Evolutionary conservation across 1,140 invertebrate genomes (phyloP), one percentile per base, ranked within the genome.

Genomic region (Neodiprion virginianus): DNA sequence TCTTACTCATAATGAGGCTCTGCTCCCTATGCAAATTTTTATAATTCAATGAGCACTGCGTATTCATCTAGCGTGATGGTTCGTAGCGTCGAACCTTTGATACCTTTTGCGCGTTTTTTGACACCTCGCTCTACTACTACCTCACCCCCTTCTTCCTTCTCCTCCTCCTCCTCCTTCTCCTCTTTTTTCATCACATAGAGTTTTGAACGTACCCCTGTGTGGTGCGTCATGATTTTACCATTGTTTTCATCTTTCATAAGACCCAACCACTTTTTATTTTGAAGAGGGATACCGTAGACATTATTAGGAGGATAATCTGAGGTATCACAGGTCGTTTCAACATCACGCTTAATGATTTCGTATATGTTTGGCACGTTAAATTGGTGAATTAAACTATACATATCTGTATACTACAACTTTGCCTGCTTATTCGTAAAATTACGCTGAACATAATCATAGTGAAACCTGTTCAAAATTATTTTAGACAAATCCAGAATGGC

Each of bases 351-450:
- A 12, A 17, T 14, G 11, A 48, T 17, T 17, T 17, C 17, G 17
- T 17, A 17, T 17, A 17, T 17, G 17, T 17, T 17, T 17, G 17
- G 17, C 17, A 17, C 66, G 11, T n/a, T 73, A 50, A 77, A 73
- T 49, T 48, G 84, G 49, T 69, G 69, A 69, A 75, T 12, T 7
- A 75, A 66, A 53, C 50, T 67, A 69, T 85, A 81, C 2, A 81
- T 85, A 74, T 85, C 82, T 9, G 77, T 82, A 76, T 85, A 84
- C 11, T 79, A 75, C 69, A 84, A 74, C 69, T 77, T 79, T 10
- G 71, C 77, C 28, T 74, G 69, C 48, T 80, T 53, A 8, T 61
- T 72, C 17, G 0, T 17, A 71, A 72, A 82, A 53, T 65, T 69
- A 66, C 69, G 50, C 66, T 71, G 77, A 12, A 75, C 48, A 72